These are phyloP conservation scores for Hesperia comma DNA, from an alignment of 2,888 invertebrate species.

Conservation along the genomic window DNA sequence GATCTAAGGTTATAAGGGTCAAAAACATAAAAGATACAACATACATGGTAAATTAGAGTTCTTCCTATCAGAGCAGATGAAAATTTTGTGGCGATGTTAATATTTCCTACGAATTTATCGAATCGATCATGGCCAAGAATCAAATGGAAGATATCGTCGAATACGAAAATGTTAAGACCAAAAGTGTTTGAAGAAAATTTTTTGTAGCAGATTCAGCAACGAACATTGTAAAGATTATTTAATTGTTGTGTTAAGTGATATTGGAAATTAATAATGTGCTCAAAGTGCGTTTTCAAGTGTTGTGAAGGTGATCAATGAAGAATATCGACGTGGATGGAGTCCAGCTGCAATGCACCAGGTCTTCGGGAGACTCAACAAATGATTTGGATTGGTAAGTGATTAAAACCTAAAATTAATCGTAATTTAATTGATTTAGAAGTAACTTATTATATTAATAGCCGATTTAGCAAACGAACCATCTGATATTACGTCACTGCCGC, in stretches of 20 bases:
- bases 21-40: no score
- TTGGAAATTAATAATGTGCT: neutral
- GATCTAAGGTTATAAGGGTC: no score
- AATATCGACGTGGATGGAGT: constrained; percentile 1
- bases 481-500: no score
- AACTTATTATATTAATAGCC: neutral
- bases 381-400: constrained; percentile 12
- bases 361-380: constrained; percentile 8
- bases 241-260: neutral
- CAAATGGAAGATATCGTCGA: neutral
- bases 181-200: neutral
- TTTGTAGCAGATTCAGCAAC: neutral
- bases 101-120: neutral
- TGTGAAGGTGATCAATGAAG: neutral
- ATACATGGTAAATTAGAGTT: no score
- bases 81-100: neutral
- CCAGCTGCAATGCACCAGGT: neutral
- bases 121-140: neutral
- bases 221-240: neutral
- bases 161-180: neutral
- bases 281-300: neutral
- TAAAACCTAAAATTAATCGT: neutral
- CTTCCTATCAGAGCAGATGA: neutral
- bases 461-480: no score
- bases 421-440: neutral